A percentile compares a stretch with the other conserved stretches of the same genome.
These are phyloP conservation scores for Dryomyza anilis DNA, from an alignment of 2,888 invertebrate species.

Conservation along the genomic window DNA sequence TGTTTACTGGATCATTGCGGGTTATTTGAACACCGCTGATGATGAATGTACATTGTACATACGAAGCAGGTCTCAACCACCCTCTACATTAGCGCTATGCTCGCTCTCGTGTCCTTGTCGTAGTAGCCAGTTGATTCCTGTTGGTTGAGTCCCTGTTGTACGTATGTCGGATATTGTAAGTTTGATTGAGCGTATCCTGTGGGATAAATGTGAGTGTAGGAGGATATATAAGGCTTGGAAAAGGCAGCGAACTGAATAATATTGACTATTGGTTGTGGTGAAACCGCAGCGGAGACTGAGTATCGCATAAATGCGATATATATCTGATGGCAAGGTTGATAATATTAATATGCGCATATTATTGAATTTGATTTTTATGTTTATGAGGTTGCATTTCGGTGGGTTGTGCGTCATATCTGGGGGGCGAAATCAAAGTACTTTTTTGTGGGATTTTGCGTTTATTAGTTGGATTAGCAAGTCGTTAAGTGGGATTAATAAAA, in stretches of 20 bases:
- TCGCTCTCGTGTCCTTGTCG: background rate
- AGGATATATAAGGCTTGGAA: constrained; percentile 35
- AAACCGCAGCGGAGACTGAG: background rate
- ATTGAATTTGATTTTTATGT: constrained; percentile 17
- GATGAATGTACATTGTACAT: constrained; percentile 51
- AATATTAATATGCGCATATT: constrained; percentile 22
- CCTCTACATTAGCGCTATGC: constrained; percentile 25
- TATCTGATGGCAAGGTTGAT: constrained; percentile 19
- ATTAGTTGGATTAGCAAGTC: constrained; percentile 54
- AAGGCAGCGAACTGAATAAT: constrained; percentile 51
- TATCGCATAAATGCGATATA: constrained; percentile 2
- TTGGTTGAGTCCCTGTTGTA: constrained; percentile 13
- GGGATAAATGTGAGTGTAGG: constrained; percentile 53
- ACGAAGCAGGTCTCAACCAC: constrained; percentile 43
- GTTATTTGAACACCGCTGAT: constrained; percentile 34
- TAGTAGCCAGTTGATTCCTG: no score
- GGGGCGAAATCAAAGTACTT: constrained; percentile 39
- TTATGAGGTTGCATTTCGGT: background rate
- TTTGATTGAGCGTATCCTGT: constrained; percentile 60
- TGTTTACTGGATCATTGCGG: constrained; percentile 7
- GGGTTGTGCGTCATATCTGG: constrained; percentile 16
- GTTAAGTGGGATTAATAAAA: constrained; percentile 50
- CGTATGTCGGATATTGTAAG: constrained; percentile 6
- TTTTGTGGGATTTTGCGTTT: constrained; percentile 49
- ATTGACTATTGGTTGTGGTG: constrained; percentile 43